A percentile compares a stretch with the other conserved stretches of the same genome.
phyloP scores from a whole-genome alignment of 37 sponge, comb jelly and placozoan genomes.

The Aplysina aerophoba region DNA sequence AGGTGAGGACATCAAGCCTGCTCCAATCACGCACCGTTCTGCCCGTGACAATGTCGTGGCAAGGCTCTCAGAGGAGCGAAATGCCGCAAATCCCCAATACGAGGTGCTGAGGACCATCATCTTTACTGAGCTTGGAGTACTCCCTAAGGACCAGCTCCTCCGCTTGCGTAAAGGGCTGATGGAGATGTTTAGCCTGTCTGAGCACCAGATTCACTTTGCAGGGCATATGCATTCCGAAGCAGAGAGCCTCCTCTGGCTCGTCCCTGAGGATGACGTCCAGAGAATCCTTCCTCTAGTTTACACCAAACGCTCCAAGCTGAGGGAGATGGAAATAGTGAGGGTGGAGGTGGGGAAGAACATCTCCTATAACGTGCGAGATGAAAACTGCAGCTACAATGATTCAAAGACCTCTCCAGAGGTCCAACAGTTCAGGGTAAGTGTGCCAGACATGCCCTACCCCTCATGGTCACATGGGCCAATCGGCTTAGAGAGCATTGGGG shows the following conservation, averaged over 20 bases:
- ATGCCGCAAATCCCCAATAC: not conserved
- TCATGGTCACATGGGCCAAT: too few relatives aligned
- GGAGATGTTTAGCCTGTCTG: not conserved
- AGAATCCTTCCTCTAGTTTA: slow-evolving; percentile 12
- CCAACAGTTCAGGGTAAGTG: slow-evolving; percentile 31
- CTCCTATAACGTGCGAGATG: slow-evolving; percentile 27
- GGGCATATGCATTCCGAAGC: not conserved
- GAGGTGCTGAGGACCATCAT: slow-evolving; percentile 8
- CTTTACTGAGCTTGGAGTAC: not conserved
- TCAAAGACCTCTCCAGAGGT: not conserved
- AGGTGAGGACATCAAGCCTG: not conserved
- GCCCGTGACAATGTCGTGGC: not conserved
- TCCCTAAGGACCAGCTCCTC: not conserved
- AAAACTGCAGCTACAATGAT: not conserved
- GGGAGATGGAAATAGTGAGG: not conserved
- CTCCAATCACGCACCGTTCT: not conserved
- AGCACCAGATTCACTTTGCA: slow-evolving; percentile 20
- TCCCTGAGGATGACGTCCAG: slow-evolving; percentile 5
- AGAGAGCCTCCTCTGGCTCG: slow-evolving; percentile 12
- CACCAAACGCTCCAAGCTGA: not conserved
- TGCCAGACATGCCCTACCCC: too few relatives aligned
- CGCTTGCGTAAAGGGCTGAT: not conserved
- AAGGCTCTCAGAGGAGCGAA: not conserved
- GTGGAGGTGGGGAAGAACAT: slow-evolving; percentile 27
- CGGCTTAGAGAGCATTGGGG: too few relatives aligned